These are phyloP conservation scores for Ischnus inquisitorius DNA, from an alignment of 2,888 invertebrate species.

Conservation along the genomic window DNA sequence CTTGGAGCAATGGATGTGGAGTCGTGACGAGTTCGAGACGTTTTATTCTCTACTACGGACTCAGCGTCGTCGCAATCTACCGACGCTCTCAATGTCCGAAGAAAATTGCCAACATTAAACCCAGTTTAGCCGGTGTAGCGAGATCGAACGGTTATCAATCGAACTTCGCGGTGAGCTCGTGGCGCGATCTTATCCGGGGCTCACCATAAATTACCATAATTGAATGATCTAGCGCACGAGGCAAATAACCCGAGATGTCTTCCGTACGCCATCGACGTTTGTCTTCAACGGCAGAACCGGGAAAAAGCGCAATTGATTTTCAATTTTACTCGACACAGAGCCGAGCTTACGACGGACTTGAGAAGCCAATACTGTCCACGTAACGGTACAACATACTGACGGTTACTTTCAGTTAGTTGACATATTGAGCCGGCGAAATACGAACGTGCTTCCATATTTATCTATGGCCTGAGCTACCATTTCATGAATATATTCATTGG, in stretches of 20 bases:
- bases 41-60: slow-evolving; percentile 6
- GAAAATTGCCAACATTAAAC: slow-evolving; percentile 15
- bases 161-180: slow-evolving; percentile 41
- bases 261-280: neutral
- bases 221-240: slow-evolving; percentile 31
- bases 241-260: neutral
- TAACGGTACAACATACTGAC: neutral
- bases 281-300: neutral
- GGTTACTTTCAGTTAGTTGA: neutral
- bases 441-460: slow-evolving; percentile 11
- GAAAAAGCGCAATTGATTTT: neutral
- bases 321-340: neutral
- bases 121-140: slow-evolving; percentile 14
- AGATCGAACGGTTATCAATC: slow-evolving; percentile 41
- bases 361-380: neutral
- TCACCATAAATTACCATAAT: slow-evolving; percentile 58
- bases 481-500: slow-evolving; percentile 45
- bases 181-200: neutral
- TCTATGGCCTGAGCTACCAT: neutral
- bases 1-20: neutral
- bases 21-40: neutral
- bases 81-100: neutral
- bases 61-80: neutral
- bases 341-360: slow-evolving; percentile 1
- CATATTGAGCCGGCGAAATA: neutral